Percentiles rank a stretch among this genome's conserved stretches.
phyloP scores from a whole-genome alignment of 2,888 invertebrate genomes.

The Sesia apiformis region DNA sequence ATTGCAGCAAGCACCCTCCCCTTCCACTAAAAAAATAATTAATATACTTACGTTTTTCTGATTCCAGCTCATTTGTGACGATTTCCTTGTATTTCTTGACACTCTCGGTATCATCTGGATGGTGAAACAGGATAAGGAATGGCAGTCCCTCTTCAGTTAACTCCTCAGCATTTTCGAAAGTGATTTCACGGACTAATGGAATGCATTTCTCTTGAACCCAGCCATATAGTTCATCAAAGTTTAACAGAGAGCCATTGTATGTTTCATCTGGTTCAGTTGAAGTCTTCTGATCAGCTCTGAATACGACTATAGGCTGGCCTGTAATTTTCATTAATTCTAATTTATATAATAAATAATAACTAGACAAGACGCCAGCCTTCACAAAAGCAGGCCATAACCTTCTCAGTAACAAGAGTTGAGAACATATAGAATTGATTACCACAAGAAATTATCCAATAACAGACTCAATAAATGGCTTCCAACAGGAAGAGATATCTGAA shows the following conservation, averaged over 20 bases:
- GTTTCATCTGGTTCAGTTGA: slow-evolving; percentile 90
- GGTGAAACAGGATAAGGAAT: slow-evolving; percentile 97
- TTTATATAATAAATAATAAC: too few species aligned
- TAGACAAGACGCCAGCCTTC: too few species aligned
- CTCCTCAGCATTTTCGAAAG: slow-evolving; percentile 99
- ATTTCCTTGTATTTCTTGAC: slow-evolving; percentile 90
- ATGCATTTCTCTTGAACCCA: slow-evolving; percentile 97
- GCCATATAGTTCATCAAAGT: slow-evolving; percentile 88
- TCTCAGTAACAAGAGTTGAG: too few species aligned
- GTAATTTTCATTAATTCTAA: slow-evolving; percentile 12
- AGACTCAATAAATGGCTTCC: too few species aligned
- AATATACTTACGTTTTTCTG: slow-evolving; percentile 89
- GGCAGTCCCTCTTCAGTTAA: slow-evolving; percentile 98
- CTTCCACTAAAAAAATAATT: too few species aligned
- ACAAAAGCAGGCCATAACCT: too few species aligned
- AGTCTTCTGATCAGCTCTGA: slow-evolving; percentile 84
- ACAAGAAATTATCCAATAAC: too few species aligned
- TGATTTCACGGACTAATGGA: slow-evolving; percentile 97
- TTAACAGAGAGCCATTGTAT: slow-evolving; percentile 81
- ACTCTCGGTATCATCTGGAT: slow-evolving; percentile 85
- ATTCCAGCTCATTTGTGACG: slow-evolving; percentile 82
- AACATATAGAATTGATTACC: too few species aligned
- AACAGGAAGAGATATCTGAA: too few species aligned
- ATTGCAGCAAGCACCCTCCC: too few species aligned
- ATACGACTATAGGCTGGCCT: slow-evolving; percentile 87